Percentiles rank a stretch among this genome's conserved stretches.
Evolutionary conservation across 2,797 vertebrate genomes (phyloP).

Genomic region (Muscicapa striata): DNA sequence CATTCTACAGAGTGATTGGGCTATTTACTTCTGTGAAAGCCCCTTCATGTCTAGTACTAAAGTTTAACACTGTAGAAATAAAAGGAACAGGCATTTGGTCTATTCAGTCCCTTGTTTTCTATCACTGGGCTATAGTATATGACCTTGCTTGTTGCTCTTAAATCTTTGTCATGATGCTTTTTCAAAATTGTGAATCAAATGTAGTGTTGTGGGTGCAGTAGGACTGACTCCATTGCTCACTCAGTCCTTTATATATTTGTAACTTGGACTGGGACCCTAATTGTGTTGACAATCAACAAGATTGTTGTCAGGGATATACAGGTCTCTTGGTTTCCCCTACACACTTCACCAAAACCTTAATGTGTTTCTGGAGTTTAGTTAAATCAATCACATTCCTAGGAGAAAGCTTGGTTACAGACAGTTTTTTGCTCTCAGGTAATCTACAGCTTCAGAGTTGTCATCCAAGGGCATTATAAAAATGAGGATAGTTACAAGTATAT

Average conservation of each 20-base stretch:
- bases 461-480: neutral
- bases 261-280: neutral
- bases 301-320: neutral
- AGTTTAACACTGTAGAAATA: neutral
- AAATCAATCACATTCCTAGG: neutral
- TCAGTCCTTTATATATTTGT: neutral
- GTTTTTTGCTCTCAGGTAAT: neutral
- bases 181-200: neutral
- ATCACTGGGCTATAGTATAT: neutral
- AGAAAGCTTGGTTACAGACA: neutral
- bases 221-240: neutral
- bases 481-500: neutral
- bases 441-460: neutral
- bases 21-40: neutral
- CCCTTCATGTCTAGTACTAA: neutral
- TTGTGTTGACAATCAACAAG: fast-evolving
- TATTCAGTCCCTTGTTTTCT: neutral
- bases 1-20: neutral
- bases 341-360: fast-evolving
- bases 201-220: neutral
- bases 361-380: neutral
- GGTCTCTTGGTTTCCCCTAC: neutral
- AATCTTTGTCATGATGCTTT: neutral
- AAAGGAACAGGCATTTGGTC: neutral
- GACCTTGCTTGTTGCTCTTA: neutral